Evolutionary conservation across 2,888 invertebrate genomes (phyloP), one percentile per base, ranked within the genome.

Genomic region (Hybos culiciformis): DNA sequence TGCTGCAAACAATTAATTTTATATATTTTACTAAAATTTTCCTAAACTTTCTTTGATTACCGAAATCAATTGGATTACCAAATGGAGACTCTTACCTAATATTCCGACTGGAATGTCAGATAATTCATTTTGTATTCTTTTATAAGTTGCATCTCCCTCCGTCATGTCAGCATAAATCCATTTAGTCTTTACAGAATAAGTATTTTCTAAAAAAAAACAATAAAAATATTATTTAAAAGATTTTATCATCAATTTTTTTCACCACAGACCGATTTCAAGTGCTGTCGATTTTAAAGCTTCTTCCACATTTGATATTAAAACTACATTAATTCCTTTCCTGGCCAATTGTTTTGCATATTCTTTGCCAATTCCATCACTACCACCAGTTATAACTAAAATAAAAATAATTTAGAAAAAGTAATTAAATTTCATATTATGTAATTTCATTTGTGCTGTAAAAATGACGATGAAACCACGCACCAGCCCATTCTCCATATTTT

Each of bases 331-430:
- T 5, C 83, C 82, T 47, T 77, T 73, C 41, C 73, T 71, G 5
- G 88, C 91, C 54, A 91, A 67, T 67, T 87, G 83, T 52, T 72
- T 64, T 29, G 87, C 84, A 61, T 91, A 92, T 51, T 86, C 83
- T 67, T 81, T 85, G 37, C 91, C 91, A 59, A 92, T 88, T 43
- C 91, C 92, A 66, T 92, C 91, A 0, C 91, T 90, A 23, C 82
- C 80, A 12, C 91, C 91, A 2, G 91, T 92, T 41, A 92, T 74
- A 51, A 87, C 90, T 88, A 69, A 63, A 51, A 54, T 40, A 46
- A 49, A n/a, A 18, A 6, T 29, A 12, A 29, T n/a, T n/a, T n/a
- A n/a, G 19, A 29, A 29, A 26, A 4, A n/a, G 15, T 15, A 9
- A 38, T 5, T 3, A 38, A 46, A 31, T n/a, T 41, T 21, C 23